phyloP scores from a whole-genome alignment of 1,140 invertebrate species.

The Dufourea novaeangliae region DNA sequence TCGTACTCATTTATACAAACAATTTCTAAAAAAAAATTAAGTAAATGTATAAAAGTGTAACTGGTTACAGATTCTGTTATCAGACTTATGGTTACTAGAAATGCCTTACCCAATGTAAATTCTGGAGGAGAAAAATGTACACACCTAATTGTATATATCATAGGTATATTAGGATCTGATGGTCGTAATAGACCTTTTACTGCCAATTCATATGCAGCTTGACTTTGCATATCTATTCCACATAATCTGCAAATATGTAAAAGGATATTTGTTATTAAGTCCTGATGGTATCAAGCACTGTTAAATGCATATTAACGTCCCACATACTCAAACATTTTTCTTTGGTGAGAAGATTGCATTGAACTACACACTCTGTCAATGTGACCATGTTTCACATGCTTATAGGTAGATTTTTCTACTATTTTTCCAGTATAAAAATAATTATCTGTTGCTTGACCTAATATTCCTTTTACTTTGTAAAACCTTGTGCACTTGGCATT shows the following conservation, averaged over 20 bases:
- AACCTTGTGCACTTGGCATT: conserved; percentile 83
- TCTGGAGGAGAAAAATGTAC: conserved; percentile 90
- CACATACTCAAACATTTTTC: conserved; percentile 91
- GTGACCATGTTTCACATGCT: conserved; percentile 85
- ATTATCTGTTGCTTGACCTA: conserved; percentile 91
- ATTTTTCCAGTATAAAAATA: conserved; percentile 88
- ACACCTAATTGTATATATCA: conserved; percentile 94
- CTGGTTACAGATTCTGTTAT: conserved; percentile 2
- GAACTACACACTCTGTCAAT: conserved; percentile 88
- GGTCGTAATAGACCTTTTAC: conserved; percentile 90
- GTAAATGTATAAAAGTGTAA: not conserved
- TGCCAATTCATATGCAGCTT: conserved; percentile 94
- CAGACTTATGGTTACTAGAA: not conserved
- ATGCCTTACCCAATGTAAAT: conserved; percentile 90
- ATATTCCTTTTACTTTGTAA: conserved; percentile 89
- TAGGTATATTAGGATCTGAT: conserved; percentile 84
- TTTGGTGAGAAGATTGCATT: conserved; percentile 91
- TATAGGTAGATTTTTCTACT: conserved; percentile 87
- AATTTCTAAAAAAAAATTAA: conserved; percentile 86
- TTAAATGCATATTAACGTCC: not conserved
- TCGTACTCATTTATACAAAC: conserved; percentile 92
- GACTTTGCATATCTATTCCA: conserved; percentile 90
- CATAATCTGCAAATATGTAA: conserved; percentile 82
- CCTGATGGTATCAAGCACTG: not conserved
- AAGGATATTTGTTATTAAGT: conserved; percentile 10